Percentiles rank a stretch among this genome's conserved stretches.
Conservation (phyloP, 2,113 vertebrate species). For the Mustela lutreola region DNA sequence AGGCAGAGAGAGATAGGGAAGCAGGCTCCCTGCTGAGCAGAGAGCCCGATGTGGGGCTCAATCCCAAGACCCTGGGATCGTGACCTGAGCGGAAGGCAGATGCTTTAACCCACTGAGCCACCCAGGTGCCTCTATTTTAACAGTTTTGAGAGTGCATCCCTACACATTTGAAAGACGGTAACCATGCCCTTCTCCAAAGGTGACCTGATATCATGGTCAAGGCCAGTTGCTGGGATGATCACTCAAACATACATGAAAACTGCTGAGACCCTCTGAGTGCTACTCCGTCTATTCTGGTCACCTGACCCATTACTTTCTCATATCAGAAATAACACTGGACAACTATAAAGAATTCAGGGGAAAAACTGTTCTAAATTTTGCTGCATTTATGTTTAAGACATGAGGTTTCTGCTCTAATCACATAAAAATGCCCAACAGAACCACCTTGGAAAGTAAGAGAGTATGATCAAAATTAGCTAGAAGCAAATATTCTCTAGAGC, state of each 20-base stretch:
- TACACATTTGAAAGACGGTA: background rate
- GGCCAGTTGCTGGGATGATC: background rate
- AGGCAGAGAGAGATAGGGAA: too few relatives aligned
- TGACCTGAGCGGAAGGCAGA: too few relatives aligned
- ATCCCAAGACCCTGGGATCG: too few relatives aligned
- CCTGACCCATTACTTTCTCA: background rate
- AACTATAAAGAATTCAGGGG: background rate
- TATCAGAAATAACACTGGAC: background rate
- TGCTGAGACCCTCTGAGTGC: background rate
- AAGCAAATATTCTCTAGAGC: constrained; percentile 62
- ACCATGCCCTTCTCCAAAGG: background rate
- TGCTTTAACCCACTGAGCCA: too few relatives aligned
- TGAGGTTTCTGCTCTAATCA: constrained; percentile 45
- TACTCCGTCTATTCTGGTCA: background rate
- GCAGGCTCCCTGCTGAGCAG: too few relatives aligned
- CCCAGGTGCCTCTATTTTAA: background rate
- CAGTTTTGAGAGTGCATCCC: background rate
- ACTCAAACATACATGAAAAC: background rate
- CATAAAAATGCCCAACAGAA: constrained; percentile 67
- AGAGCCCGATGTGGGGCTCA: too few relatives aligned
- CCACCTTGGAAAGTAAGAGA: constrained; percentile 73
- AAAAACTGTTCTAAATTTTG: constrained; percentile 28
- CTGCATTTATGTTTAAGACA: constrained; percentile 69
- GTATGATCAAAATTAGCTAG: constrained; percentile 71
- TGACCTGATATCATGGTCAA: background rate